Evolutionary conservation across 2,113 vertebrate genomes (phyloP).

Genomic region (Peromyscus leucopus): DNA sequence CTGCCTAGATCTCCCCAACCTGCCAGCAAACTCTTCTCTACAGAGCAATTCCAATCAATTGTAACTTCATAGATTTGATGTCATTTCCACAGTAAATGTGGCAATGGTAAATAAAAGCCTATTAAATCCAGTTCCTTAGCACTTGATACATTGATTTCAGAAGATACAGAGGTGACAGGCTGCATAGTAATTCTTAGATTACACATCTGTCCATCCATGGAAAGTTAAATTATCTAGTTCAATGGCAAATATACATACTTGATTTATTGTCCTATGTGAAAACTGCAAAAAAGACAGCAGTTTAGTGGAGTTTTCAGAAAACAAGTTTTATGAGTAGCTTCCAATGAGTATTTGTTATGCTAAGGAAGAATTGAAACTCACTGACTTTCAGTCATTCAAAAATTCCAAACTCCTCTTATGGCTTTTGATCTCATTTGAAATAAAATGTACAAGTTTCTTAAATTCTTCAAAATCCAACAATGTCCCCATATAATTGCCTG

Average conservation of each 20-base stretch:
- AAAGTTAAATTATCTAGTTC: background rate
- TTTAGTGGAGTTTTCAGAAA: background rate
- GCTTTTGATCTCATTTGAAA: background rate
- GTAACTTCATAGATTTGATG: slow-evolving; percentile 5
- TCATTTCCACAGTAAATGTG: slow-evolving; percentile 23
- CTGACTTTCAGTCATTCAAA: background rate
- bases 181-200: background rate
- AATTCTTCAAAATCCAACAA: background rate
- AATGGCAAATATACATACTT: background rate
- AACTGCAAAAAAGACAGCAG: background rate
- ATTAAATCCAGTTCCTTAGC: background rate
- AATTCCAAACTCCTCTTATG: background rate
- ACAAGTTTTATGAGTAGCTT: background rate
- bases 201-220: background rate
- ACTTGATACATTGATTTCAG: background rate
- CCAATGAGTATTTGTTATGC: background rate
- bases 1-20: background rate
- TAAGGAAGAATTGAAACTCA: background rate
- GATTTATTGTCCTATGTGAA: background rate
- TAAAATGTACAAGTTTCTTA: background rate
- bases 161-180: background rate
- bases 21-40: background rate
- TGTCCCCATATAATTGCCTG: background rate
- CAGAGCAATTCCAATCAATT: background rate
- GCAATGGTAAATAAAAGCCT: slow-evolving; percentile 19